Percentiles rank a stretch among this genome's conserved stretches.
Conservation (phyloP, 1,140 invertebrate species). For the Scaptomyza pallida region DNA sequence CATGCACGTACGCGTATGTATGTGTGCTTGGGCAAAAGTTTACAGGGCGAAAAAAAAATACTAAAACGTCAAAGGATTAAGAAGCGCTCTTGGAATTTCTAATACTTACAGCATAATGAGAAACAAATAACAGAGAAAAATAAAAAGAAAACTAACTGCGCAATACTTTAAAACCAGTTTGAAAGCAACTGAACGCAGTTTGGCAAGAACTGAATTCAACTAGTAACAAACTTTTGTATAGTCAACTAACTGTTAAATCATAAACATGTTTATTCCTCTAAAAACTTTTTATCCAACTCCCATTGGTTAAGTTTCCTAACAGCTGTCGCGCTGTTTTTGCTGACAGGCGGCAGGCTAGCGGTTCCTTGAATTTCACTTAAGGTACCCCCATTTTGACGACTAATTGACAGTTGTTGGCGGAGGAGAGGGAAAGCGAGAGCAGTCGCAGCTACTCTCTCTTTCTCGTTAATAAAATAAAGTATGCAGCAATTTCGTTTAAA, state of each 20-base stretch:
- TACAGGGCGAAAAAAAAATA: background rate
- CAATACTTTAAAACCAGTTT: background rate
- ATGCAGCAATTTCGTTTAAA: constrained; percentile 73
- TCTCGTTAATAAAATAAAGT: constrained; percentile 48
- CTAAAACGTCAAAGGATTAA: background rate
- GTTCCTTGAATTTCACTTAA: constrained; percentile 41
- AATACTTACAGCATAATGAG: background rate
- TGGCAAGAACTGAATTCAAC: too few relatives aligned
- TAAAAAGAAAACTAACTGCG: background rate
- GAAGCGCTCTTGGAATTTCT: background rate
- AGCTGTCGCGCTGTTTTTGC: constrained; percentile 31
- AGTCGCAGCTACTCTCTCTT: constrained; percentile 18
- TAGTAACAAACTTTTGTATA: too few relatives aligned
- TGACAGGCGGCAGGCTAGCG: constrained; percentile 24
- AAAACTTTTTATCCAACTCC: too few relatives aligned
- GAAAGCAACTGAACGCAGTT: too few relatives aligned
- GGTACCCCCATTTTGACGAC: constrained; percentile 36
- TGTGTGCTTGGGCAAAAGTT: background rate
- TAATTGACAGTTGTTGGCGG: constrained; percentile 64
- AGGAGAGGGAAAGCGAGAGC: background rate
- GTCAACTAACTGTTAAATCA: too few relatives aligned
- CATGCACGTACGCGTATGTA: background rate
- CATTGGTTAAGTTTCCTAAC: constrained; percentile 38
- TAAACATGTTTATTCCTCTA: too few relatives aligned
- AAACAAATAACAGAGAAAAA: background rate